Evolutionary conservation across 1,140 invertebrate genomes (phyloP).

Genomic region (Brachystomella parvula): DNA sequence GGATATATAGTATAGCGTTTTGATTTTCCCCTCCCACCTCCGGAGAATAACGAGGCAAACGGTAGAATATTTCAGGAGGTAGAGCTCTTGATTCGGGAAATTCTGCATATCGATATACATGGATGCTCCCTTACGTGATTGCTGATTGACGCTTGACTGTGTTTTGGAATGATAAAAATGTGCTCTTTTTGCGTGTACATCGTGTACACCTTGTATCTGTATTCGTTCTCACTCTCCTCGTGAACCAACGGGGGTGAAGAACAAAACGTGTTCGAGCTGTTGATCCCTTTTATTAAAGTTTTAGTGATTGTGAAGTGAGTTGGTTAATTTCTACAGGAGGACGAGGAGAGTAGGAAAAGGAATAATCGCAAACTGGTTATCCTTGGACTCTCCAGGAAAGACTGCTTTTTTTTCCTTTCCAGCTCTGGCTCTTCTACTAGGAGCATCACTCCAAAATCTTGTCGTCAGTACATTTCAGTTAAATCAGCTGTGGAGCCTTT

Average conservation of each 20-base stretch:
- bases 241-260: not conserved
- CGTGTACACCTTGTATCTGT: too few species aligned
- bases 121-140: too few species aligned
- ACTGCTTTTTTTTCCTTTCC: not conserved
- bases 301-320: not conserved
- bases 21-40: too few species aligned
- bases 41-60: too few species aligned
- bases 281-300: not conserved
- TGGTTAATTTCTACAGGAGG: not conserved
- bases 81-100: too few species aligned
- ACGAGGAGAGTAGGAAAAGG: not conserved
- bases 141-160: too few species aligned
- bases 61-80: too few species aligned
- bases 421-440: not conserved
- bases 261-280: not conserved
- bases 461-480: not conserved
- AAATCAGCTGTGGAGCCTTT: not conserved
- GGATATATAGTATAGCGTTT: too few species aligned
- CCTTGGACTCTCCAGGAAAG: not conserved
- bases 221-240: not conserved
- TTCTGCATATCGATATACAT: too few species aligned
- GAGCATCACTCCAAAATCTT: not conserved
- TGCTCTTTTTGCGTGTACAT: too few species aligned
- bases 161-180: too few species aligned
- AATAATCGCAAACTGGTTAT: not conserved